Percentiles rank a stretch among this genome's conserved stretches.
Evolutionary conservation across 2,113 vertebrate species (phyloP).

Genomic region (Talpa occidentalis): DNA sequence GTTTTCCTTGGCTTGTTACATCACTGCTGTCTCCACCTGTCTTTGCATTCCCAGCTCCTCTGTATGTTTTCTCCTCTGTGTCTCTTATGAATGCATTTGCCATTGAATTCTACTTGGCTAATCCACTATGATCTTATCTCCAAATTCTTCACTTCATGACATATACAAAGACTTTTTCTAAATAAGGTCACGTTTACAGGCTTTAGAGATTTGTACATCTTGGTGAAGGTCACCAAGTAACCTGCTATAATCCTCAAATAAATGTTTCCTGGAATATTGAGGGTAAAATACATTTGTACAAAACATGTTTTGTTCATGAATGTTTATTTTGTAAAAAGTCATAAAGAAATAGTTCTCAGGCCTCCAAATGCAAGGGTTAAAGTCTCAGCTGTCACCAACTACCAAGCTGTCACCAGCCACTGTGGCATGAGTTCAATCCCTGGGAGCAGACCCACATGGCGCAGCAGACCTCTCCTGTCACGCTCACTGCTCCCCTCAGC

Average conservation of each 20-base stretch:
- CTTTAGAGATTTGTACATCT: not conserved
- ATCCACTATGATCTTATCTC: not conserved
- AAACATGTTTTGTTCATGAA: not conserved
- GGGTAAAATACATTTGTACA: not conserved
- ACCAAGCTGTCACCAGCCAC: too few species aligned
- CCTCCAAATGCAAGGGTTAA: too few species aligned
- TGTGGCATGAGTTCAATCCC: too few species aligned
- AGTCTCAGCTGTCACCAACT: too few species aligned
- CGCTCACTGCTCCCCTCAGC: too few species aligned
- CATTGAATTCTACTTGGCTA: not conserved
- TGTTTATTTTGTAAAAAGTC: not conserved
- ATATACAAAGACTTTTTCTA: not conserved
- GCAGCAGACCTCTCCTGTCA: too few species aligned
- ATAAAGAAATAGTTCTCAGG: not conserved
- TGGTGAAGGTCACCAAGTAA: not conserved
- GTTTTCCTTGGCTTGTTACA: not conserved
- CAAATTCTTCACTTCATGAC: not conserved
- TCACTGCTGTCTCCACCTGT: not conserved
- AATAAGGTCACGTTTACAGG: not conserved
- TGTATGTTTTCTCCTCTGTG: not conserved
- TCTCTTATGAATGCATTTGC: not conserved
- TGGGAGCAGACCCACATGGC: too few species aligned
- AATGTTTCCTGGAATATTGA: not conserved
- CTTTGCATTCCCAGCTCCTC: not conserved
- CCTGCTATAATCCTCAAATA: not conserved